phyloP scores from a whole-genome alignment of 2,888 invertebrate genomes.

The Conistra vaccinii region DNA sequence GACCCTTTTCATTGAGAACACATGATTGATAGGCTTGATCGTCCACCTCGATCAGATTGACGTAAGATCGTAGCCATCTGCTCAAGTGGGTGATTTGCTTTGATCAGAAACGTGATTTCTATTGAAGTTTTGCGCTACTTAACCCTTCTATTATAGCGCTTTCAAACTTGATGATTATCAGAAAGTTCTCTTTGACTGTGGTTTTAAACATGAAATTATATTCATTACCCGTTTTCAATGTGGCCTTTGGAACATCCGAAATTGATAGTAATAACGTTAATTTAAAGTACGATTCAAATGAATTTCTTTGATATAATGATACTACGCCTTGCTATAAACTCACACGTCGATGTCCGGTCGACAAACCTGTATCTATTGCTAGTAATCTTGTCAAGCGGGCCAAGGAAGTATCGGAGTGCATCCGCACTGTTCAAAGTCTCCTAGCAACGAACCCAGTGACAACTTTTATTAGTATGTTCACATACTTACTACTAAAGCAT shows the following conservation, averaged over 20 bases:
- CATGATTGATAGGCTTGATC: slow-evolving; percentile 72
- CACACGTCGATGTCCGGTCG: slow-evolving; percentile 67
- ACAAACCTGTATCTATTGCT: slow-evolving; percentile 78
- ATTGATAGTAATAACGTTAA: slow-evolving; percentile 7
- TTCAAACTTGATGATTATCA: slow-evolving; percentile 28
- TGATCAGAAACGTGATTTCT: slow-evolving; percentile 50
- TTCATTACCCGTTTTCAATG: slow-evolving; percentile 12
- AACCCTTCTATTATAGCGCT: slow-evolving; percentile 21
- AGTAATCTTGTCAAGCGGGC: slow-evolving; percentile 72
- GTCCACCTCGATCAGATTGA: slow-evolving; percentile 44
- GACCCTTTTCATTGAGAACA: slow-evolving; percentile 69
- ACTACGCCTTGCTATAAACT: slow-evolving; percentile 17
- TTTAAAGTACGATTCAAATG: slow-evolving; percentile 8
- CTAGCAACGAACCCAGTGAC: slow-evolving; percentile 29
- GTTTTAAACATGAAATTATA: slow-evolving; percentile 10
- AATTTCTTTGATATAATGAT: slow-evolving; percentile 11
- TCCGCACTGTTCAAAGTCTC: slow-evolving; percentile 66
- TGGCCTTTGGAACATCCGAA: background rate
- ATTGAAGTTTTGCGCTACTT: slow-evolving; percentile 30
- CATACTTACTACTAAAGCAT: slow-evolving; percentile 34
- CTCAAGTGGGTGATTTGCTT: slow-evolving; percentile 57
- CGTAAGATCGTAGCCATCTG: slow-evolving; percentile 26
- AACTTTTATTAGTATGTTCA: slow-evolving; percentile 40
- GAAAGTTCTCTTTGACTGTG: slow-evolving; percentile 28
- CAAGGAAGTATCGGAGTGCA: slow-evolving; percentile 74